phyloP scores from a whole-genome alignment of 2,888 invertebrate genomes.

The Leucozona laternaria region DNA sequence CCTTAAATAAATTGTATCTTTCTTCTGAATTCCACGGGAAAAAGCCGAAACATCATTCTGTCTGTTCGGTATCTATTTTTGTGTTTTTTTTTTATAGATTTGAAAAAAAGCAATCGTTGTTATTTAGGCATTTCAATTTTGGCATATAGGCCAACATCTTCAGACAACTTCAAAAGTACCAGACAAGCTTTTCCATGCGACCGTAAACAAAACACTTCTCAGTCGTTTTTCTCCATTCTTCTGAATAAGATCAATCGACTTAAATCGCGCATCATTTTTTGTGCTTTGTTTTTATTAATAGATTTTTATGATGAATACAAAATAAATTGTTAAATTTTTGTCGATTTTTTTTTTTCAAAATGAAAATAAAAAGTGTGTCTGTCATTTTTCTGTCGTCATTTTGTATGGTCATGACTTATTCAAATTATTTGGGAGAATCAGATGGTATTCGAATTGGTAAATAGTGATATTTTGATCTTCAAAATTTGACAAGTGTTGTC shows the following conservation, averaged over 20 bases:
- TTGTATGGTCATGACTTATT: conserved; percentile 25
- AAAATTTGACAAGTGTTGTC: not conserved
- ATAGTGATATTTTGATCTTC: not conserved
- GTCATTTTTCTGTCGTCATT: conserved; percentile 20
- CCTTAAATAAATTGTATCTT: not conserved
- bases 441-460: conserved; percentile 69
- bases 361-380: conserved; percentile 31
- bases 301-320: conserved; percentile 40
- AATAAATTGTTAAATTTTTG: not conserved
- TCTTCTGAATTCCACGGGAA: not conserved
- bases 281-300: conserved; percentile 58
- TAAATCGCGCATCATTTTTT: conserved; percentile 14
- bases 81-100: not conserved
- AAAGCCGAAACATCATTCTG: not conserved
- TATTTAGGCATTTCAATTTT: not conserved
- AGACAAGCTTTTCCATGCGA: conserved; percentile 52
- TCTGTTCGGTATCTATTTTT: not conserved
- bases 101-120: not conserved
- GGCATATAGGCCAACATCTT: conserved; percentile 2
- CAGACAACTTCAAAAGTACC: not conserved
- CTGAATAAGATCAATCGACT: conserved; percentile 51
- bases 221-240: conserved; percentile 59
- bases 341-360: conserved; percentile 7
- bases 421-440: conserved; percentile 36
- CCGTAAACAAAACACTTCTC: conserved; percentile 45